Conservation (phyloP, 1,140 invertebrate species). For the Spodoptera frugiperda region DNA sequence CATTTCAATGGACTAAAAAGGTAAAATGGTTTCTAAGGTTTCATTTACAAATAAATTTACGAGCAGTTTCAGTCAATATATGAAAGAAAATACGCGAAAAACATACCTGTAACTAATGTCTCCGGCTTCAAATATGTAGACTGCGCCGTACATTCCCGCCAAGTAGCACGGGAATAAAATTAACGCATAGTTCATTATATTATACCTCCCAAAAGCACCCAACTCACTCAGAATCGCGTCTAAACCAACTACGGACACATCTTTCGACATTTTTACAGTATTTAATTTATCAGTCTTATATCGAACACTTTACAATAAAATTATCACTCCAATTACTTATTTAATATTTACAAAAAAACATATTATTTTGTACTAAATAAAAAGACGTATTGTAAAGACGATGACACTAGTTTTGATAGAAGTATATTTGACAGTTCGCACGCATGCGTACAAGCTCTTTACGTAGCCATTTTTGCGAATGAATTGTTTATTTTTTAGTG, state of each 20-base stretch:
- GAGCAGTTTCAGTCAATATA: background rate
- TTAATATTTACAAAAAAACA: constrained; percentile 44
- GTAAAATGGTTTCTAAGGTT: background rate
- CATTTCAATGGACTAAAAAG: too few relatives aligned
- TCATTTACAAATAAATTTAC: background rate
- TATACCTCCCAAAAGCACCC: constrained; percentile 77
- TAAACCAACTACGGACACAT: constrained; percentile 58
- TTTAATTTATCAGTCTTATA: constrained; percentile 44
- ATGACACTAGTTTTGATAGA: background rate
- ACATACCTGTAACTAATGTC: constrained; percentile 78
- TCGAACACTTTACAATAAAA: constrained; percentile 36
- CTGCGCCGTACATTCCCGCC: constrained; percentile 79
- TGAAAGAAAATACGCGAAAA: constrained; percentile 28
- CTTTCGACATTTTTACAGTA: constrained; percentile 61
- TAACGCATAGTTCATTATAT: constrained; percentile 77
- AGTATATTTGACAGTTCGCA: constrained; percentile 54
- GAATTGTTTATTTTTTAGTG: constrained; percentile 35
- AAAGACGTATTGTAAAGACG: background rate
- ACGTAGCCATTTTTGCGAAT: constrained; percentile 26
- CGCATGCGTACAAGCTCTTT: constrained; percentile 56
- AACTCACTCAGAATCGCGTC: constrained; percentile 71
- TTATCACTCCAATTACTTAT: background rate
- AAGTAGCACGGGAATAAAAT: constrained; percentile 77
- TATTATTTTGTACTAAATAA: background rate
- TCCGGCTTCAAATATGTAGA: constrained; percentile 77